Conservation (phyloP, 2,797 vertebrate species). For the Oryzias dopingdopingensis region DNA sequence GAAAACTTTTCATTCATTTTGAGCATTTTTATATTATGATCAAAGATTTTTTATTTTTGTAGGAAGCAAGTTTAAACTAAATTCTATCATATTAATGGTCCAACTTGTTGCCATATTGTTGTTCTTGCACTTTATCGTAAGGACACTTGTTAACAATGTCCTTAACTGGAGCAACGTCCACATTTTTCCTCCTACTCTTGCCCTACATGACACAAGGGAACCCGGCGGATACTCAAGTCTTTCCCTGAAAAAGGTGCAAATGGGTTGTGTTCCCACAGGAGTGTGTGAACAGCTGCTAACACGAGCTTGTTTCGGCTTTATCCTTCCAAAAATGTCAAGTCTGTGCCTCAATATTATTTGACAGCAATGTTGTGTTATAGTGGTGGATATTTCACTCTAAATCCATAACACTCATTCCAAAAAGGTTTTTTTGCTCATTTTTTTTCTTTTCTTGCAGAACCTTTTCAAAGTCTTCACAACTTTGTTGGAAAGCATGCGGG, state of each 20-base stretch:
- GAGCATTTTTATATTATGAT: neutral
- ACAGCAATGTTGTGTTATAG: neutral
- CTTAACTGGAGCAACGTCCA: neutral
- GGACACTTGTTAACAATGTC: neutral
- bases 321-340: neutral
- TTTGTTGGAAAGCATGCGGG: conserved; percentile 21
- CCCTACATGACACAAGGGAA: conserved; percentile 75
- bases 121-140: neutral
- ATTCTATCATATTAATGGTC: neutral
- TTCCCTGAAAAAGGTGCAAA: conserved; percentile 77
- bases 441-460: neutral
- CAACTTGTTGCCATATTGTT: no score
- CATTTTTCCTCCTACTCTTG: neutral
- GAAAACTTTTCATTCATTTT: neutral
- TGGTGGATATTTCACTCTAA: conserved; percentile 4
- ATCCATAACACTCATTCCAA: conserved; percentile 18
- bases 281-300: conserved; percentile 10
- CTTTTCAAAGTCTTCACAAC: neutral
- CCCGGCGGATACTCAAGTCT: conserved; percentile 10
- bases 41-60: neutral
- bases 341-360: conserved; percentile 28
- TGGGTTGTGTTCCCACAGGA: conserved; percentile 86
- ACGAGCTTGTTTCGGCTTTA: conserved; percentile 44
- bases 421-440: conserved; percentile 21
- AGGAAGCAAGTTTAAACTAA: neutral